Evolutionary conservation across 2,888 invertebrate species (phyloP).

Genomic region (Patella pellucida): DNA sequence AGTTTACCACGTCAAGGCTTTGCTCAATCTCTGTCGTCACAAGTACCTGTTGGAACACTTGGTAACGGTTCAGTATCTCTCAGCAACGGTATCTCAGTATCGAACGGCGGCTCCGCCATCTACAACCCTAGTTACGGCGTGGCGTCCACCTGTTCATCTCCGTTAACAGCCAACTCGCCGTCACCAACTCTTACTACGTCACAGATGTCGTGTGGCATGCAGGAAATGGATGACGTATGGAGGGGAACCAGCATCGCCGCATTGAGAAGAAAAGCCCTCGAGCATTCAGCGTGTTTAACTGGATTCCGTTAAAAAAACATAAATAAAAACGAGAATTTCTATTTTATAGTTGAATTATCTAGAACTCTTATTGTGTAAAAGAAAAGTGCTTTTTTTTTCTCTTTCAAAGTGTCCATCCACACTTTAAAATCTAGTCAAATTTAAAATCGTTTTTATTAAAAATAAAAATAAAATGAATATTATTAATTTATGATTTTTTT

Average conservation of each 20-base stretch:
- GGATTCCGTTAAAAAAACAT: conserved; percentile 58
- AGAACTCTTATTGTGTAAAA: too few relatives aligned
- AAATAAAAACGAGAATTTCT: background rate
- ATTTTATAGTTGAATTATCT: background rate
- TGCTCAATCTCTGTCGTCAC: conserved; percentile 30
- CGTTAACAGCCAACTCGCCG: conserved; percentile 57
- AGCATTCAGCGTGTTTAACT: conserved; percentile 69
- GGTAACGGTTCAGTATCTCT: conserved; percentile 41
- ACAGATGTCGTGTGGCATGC: conserved; percentile 61
- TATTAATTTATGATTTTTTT: too few relatives aligned
- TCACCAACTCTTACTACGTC: conserved; percentile 54
- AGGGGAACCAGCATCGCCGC: conserved; percentile 72
- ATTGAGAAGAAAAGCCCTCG: conserved; percentile 71
- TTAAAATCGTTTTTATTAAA: background rate
- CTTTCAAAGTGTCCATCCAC: background rate
- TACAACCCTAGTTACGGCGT: conserved; percentile 59
- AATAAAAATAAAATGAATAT: too few relatives aligned
- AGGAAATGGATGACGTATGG: conserved; percentile 70
- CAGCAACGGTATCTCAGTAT: conserved; percentile 51
- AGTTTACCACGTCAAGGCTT: conserved; percentile 68
- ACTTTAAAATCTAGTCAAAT: background rate
- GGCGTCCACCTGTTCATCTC: conserved; percentile 54
- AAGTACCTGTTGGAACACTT: conserved; percentile 39
- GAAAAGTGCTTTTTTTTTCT: background rate
- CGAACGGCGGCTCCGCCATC: conserved; percentile 50